phyloP scores from a whole-genome alignment of 2,797 vertebrate genomes.

The Acanthiza pusilla region DNA sequence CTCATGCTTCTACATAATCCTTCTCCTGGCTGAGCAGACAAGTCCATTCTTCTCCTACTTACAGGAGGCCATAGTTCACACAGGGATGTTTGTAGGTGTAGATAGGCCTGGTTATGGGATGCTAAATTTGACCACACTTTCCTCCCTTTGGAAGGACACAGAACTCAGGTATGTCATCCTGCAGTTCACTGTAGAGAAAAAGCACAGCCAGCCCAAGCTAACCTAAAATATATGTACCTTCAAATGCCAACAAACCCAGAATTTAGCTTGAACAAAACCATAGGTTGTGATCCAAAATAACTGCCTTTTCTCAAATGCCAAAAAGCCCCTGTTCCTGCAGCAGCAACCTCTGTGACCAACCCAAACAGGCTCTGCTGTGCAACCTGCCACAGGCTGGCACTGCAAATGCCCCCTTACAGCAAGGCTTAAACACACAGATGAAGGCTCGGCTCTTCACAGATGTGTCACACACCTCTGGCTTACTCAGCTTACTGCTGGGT shows the following conservation, averaged over 20 bases:
- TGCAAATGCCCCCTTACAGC: rapidly evolving
- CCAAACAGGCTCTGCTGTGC: rapidly evolving
- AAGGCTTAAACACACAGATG: background rate
- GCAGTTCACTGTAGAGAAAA: rapidly evolving
- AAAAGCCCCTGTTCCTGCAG: background rate
- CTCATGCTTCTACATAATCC: background rate
- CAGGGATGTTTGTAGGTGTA: background rate
- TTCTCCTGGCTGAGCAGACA: background rate
- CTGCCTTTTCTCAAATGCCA: background rate
- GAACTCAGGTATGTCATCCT: background rate
- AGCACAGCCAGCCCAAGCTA: background rate
- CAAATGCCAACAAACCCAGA: background rate
- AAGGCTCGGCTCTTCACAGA: background rate
- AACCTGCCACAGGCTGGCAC: background rate
- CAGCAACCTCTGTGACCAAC: background rate
- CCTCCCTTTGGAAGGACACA: background rate
- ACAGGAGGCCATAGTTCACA: background rate
- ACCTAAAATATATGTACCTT: background rate
- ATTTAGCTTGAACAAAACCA: background rate
- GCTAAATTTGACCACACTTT: background rate
- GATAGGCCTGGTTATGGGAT: background rate
- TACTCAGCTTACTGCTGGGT: background rate
- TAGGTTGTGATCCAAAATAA: background rate
- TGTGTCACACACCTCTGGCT: background rate
- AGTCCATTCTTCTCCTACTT: background rate